Base-by-base conservation (phyloP, 2,113 vertebrate genomes). In the Mohoua ochrocephala region DNA sequence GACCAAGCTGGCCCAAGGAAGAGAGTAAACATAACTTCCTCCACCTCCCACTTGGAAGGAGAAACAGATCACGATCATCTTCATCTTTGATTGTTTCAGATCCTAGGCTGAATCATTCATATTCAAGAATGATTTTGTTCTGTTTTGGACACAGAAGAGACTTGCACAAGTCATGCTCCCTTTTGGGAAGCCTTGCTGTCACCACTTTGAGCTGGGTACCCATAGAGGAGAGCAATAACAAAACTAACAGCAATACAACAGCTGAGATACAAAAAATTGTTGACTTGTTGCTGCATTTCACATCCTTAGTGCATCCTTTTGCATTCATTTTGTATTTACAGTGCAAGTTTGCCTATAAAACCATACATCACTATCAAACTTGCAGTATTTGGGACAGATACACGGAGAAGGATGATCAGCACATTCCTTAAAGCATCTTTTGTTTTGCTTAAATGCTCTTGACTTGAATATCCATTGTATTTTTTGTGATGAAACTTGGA, bases 401-500 rank as follows among this genome's bases (percentile, higher is more conserved):
- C 7, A 20, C 2, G 0, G 9, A 47, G 10, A 64, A 57, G 56
- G 20, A 35, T 53, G 53, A 75, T 90, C 67, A 83, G 8, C 26
- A 9, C 74, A 49, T 85, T 91, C 49, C 9, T 57, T 76, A 85
- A 73, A 75, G 28, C 27, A 44, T 42, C 33, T 78, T 67, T 70
- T n/a, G 18, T 65, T 85, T 87, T 82, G 8, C 24, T 82, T 69
- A 79, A 83, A 91, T 79, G 75, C 44, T 49, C 15, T 79, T 82
- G 82, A 76, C 75, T 95, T 71, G 22, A 90, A 88, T 93, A 95
- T 77, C 85, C 59, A 37, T 95, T 92, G 75, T 80, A 20, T 42
- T 93, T 93, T 91, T 93, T 94, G 82, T 84, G 45, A 47, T 89
- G 74, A 91, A 91, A 84, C 56, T 95, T 91, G 53, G 35, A 87